A percentile compares a stretch with the other conserved stretches of the same genome.
These are phyloP conservation scores for Galago senegalensis DNA, from an alignment of 2,797 vertebrate genomes.

Conservation along the genomic window DNA sequence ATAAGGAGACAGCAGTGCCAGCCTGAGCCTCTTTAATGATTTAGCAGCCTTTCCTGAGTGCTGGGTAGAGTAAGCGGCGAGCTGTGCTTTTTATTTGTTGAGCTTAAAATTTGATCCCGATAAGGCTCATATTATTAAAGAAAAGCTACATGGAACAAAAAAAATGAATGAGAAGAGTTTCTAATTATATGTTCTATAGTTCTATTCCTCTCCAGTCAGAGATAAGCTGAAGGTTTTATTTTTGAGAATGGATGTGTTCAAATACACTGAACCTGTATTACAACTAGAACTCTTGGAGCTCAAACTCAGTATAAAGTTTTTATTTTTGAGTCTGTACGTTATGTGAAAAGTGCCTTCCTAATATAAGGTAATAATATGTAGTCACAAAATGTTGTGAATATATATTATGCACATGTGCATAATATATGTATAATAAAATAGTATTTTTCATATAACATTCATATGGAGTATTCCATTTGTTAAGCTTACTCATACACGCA, in stretches of 20 bases:
- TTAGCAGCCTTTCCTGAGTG: neutral
- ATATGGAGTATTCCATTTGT: neutral
- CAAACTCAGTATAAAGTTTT: constrained; percentile 54
- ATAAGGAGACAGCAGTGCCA: neutral
- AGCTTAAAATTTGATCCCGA: constrained; percentile 42
- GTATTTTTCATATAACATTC: neutral
- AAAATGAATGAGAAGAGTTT: constrained; percentile 36
- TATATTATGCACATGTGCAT: neutral
- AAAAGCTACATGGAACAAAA: neutral
- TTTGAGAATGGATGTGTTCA: neutral
- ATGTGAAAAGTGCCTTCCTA: constrained; percentile 39
- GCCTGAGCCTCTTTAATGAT: neutral
- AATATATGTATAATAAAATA: neutral
- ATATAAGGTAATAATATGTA: neutral
- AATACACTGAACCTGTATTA: neutral
- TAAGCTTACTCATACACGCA: neutral
- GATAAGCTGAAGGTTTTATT: constrained; percentile 27
- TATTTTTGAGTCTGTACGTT: neutral
- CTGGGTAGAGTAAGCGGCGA: neutral
- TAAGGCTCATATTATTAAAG: constrained; percentile 40
- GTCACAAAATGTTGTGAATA: neutral
- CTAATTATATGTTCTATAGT: constrained; percentile 32
- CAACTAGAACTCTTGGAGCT: neutral
- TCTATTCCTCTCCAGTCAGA: constrained; percentile 12
- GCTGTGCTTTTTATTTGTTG: constrained; percentile 50